Conservation (phyloP, 2,888 invertebrate species). For the Microchrysa polita region DNA sequence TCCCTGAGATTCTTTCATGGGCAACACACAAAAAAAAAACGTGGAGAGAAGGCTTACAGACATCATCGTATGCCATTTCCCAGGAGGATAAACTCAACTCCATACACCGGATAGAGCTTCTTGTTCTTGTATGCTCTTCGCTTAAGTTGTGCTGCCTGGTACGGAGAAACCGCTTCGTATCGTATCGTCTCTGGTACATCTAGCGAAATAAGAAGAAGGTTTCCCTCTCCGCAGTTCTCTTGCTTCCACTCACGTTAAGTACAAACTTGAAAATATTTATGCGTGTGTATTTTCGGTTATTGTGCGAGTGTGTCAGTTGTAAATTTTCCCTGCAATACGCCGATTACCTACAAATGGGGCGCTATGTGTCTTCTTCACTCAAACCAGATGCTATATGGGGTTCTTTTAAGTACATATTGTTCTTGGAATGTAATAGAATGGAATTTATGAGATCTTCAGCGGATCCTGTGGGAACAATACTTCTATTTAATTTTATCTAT, state of each 20-base stretch:
- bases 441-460: constrained; percentile 42
- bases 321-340: constrained; percentile 26
- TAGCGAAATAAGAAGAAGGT: no score
- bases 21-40: no score
- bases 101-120: constrained; percentile 16
- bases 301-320: constrained; percentile 37
- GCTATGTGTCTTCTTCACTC: background rate
- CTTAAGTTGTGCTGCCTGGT: background rate
- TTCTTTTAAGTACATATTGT: constrained; percentile 44
- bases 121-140: constrained; percentile 17
- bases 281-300: constrained; percentile 43
- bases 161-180: background rate
- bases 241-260: constrained; percentile 24
- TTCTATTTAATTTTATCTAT: constrained; percentile 45
- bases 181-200: background rate
- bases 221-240: no score
- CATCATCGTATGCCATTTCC: constrained; percentile 44
- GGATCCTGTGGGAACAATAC: constrained; percentile 44
- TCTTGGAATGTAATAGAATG: constrained; percentile 43
- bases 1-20: constrained; percentile 37
- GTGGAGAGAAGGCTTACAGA: constrained; percentile 38
- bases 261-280: constrained; percentile 41
- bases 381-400: no score
- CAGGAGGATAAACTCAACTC: constrained; percentile 44
- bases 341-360: no score